Base-by-base conservation (phyloP, 2,888 invertebrate genomes). In the Euplexia lucipara region DNA sequence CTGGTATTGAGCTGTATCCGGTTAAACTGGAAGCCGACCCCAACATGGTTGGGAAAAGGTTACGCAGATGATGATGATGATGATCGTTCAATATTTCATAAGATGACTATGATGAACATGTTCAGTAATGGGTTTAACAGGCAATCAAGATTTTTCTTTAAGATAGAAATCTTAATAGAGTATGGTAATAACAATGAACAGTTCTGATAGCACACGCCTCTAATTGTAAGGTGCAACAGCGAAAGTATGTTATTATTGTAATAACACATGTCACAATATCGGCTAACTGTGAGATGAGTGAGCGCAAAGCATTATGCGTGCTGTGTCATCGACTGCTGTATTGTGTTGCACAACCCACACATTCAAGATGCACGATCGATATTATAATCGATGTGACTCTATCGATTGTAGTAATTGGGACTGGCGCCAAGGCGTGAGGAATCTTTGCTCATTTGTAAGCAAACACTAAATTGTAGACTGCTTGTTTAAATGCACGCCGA, bases 231-330 rank as follows among this genome's bases (percentile, higher is more conserved):
- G 60, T 45, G 56, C 54, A 62, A 75, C 60, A 77, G 75, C 64
- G 73, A 82, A 78, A 79, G 82, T 75, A 71, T 79, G 73, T 78
- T 79, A 84, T 84, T 81, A 81, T 79, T 74, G 81, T 78, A 82
- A 75, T 77, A 81, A 79, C 71, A 72, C 49, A 66, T 75, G 70
- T 75, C 74, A 82, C 78, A 84, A 83, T 76, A 85, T 83, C 79
- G 72, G 69, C 68, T 83, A 78, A 82, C 79, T 75, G 76, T 79
- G 84, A 78, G 83, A 83, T 83, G 67, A 75, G 78, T 71, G 78
- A 82, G 73, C 78, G 79, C 81, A 79, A 70, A 83, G 75, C 78
- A 84, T 84, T 79, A 83, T 64, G 71, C 62, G 63, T 71, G 70
- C 54, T 72, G 65, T 81, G 74, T 81, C 82, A 82, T 70, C 59